A percentile compares a stretch with the other conserved stretches of the same genome.
phyloP scores from a whole-genome alignment of 2,888 invertebrate genomes.

The Drosophila paramelanica region DNA sequence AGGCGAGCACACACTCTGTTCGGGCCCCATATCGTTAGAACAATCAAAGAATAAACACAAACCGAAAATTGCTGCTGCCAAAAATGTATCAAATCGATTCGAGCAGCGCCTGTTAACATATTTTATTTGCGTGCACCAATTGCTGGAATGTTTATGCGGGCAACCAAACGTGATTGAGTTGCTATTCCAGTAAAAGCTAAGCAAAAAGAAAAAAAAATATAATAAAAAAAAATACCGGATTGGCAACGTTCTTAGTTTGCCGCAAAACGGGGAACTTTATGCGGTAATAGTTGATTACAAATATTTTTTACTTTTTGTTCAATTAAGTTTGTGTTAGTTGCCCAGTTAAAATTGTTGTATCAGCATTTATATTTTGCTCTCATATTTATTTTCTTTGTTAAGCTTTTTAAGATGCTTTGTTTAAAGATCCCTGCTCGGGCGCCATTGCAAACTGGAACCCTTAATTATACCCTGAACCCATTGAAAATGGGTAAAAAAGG shows the following conservation, averaged over 20 bases:
- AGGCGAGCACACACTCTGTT: conserved; percentile 42
- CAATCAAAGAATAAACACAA: conserved; percentile 54
- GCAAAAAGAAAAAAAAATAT: no score
- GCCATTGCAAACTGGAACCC: background rate
- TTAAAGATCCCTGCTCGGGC: no score
- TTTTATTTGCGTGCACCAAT: conserved; percentile 35
- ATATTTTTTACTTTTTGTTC: background rate
- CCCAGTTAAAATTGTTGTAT: background rate
- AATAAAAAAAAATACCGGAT: conserved; percentile 17
- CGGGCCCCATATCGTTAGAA: conserved; percentile 45
- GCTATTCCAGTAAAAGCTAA: conserved; percentile 9
- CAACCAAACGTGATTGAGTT: conserved; percentile 38
- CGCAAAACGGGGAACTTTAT: conserved; percentile 7
- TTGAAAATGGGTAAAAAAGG: no score
- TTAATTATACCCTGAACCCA: no score
- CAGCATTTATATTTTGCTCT: background rate
- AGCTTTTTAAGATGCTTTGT: no score
- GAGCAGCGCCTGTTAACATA: conserved; percentile 42
- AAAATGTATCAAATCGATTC: conserved; percentile 68
- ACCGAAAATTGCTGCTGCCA: conserved; percentile 38
- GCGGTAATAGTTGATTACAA: conserved; percentile 12
- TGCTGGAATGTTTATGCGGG: conserved; percentile 44
- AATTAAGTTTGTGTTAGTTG: conserved; percentile 7
- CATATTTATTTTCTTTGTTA: background rate
- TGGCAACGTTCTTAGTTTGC: conserved; percentile 22